These are phyloP conservation scores for Neosalanx taihuensis DNA, from an alignment of 2,797 vertebrate species.

Conservation along the genomic window DNA sequence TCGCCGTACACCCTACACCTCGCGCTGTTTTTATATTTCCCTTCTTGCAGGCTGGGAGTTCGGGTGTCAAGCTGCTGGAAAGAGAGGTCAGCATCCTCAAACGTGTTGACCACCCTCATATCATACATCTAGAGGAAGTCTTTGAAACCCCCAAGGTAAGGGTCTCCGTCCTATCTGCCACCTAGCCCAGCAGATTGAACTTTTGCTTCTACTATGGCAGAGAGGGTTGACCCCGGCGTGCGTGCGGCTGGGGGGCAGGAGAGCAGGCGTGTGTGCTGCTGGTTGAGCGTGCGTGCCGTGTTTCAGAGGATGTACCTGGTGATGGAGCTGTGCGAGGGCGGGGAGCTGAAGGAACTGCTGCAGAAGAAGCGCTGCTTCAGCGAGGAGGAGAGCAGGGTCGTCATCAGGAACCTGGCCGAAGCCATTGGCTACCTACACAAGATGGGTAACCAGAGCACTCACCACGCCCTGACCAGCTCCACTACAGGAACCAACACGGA, in stretches of 20 bases:
- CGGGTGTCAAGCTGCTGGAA: slow-evolving; percentile 78
- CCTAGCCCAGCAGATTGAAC: no score
- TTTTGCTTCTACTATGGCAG: no score
- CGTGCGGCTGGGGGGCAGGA: not conserved
- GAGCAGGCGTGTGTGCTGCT: not conserved
- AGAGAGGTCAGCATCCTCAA: slow-evolving; percentile 85
- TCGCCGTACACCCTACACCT: not conserved
- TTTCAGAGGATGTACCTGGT: slow-evolving; percentile 82
- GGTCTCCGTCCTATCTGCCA: not conserved
- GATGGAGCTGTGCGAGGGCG: slow-evolving; percentile 82
- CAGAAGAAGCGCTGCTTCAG: slow-evolving; percentile 72
- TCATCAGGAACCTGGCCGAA: slow-evolving; percentile 78
- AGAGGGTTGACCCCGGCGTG: no score
- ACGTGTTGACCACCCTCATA: slow-evolving; percentile 77
- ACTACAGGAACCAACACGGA: not conserved
- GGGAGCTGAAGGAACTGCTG: slow-evolving; percentile 79
- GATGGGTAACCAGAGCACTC: slow-evolving; percentile 60
- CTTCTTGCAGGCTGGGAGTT: slow-evolving; percentile 79
- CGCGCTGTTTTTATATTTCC: slow-evolving; percentile 36
- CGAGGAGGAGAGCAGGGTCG: slow-evolving; percentile 81
- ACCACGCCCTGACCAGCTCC: not conserved
- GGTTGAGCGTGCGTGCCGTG: slow-evolving; percentile 1
- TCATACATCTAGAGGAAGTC: slow-evolving; percentile 85
- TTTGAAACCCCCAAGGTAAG: slow-evolving; percentile 81
- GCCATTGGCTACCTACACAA: slow-evolving; percentile 82